A percentile compares a stretch with the other conserved stretches of the same genome.
Conservation (phyloP, 2,888 invertebrate genomes). For the Xestia sexstrigata region DNA sequence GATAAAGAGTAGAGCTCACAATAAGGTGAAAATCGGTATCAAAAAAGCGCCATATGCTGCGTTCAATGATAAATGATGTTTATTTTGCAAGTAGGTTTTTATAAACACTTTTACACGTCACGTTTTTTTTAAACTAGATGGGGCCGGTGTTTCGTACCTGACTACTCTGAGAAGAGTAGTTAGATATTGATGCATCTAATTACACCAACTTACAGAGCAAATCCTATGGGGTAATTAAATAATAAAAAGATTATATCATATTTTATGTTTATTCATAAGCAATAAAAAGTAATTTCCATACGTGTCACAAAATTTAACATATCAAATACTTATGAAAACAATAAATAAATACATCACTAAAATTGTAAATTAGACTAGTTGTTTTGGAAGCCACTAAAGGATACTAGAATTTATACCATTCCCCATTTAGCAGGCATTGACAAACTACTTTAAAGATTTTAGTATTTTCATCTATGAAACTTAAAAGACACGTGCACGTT, state of each 20-base stretch:
- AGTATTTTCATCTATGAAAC: conserved; percentile 45
- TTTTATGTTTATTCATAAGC: conserved; percentile 90
- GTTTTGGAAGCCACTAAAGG: conserved; percentile 81
- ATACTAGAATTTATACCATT: conserved; percentile 69
- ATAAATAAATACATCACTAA: conserved; percentile 78
- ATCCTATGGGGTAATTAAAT: conserved; percentile 19
- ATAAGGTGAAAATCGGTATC: background rate
- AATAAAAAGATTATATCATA: conserved; percentile 72
- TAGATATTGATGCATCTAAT: background rate
- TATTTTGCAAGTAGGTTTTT: too few relatives aligned
- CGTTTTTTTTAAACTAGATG: too few relatives aligned
- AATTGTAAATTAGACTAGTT: conserved; percentile 77
- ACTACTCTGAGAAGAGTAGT: too few relatives aligned
- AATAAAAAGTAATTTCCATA: conserved; percentile 89
- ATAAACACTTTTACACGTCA: too few relatives aligned
- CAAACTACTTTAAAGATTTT: conserved; percentile 72
- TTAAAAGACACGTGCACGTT: conserved; percentile 71
- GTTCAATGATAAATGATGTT: too few relatives aligned
- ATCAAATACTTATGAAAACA: conserved; percentile 79
- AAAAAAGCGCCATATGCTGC: background rate
- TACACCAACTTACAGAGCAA: background rate
- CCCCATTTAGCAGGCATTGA: conserved; percentile 64
- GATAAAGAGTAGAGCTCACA: background rate
- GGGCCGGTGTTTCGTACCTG: too few relatives aligned
- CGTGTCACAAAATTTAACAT: conserved; percentile 86